Percentiles rank a stretch among this genome's conserved stretches.
Evolutionary conservation across 2,797 vertebrate species (phyloP).

Genomic region (Rhynchonycteris naso): DNA sequence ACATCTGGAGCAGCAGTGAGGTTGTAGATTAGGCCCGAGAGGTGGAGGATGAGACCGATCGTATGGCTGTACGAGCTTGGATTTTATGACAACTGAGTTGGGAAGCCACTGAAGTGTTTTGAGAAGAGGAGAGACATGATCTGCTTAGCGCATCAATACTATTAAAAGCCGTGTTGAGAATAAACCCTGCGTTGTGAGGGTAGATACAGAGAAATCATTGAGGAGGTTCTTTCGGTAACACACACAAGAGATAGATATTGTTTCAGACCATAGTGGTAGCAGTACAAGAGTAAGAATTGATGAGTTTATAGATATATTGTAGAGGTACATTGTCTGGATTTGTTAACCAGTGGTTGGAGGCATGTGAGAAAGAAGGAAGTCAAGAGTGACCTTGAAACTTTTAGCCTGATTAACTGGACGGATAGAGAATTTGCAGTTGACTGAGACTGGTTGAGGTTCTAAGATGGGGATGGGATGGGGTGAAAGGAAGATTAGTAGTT

Average conservation of each 20-base stretch:
- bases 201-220: neutral
- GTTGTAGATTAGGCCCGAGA: neutral
- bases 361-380: neutral
- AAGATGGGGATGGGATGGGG: neutral
- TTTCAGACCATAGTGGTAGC: neutral
- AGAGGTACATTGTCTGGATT: neutral
- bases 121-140: neutral
- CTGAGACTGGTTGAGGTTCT: neutral
- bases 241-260: neutral
- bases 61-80: neutral
- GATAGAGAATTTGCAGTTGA: neutral
- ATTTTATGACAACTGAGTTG: neutral
- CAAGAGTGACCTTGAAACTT: neutral
- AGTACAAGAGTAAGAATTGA: neutral
- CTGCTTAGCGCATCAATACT: neutral
- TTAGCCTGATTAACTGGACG: neutral
- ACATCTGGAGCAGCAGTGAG: neutral
- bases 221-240: neutral
- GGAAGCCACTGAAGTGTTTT: neutral
- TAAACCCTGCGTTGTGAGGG: neutral
- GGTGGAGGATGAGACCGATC: neutral
- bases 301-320: neutral
- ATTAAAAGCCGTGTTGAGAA: neutral
- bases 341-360: neutral
- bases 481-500: neutral